phyloP scores from a whole-genome alignment of 2,888 invertebrate species.

The Agrilus cyanescens region DNA sequence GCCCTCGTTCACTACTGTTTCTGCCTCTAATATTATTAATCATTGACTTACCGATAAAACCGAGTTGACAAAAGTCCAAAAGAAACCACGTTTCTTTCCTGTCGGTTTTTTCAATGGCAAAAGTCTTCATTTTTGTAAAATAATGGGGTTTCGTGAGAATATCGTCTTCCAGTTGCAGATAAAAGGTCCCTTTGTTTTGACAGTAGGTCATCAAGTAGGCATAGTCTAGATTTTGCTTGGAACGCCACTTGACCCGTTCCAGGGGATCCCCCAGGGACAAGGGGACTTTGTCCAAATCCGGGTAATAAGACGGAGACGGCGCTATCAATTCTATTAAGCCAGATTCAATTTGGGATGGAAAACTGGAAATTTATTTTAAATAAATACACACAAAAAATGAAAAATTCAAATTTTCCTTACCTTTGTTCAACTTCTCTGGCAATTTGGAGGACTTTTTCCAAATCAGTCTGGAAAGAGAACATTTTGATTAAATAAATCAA shows the following conservation, averaged over 20 bases:
- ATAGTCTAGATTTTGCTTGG: constrained; percentile 91
- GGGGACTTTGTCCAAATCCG: constrained; percentile 64
- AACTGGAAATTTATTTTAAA: constrained; percentile 40
- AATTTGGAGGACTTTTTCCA: constrained; percentile 60
- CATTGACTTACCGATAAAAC: constrained; percentile 68
- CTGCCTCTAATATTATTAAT: not conserved
- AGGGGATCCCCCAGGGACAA: constrained; percentile 75
- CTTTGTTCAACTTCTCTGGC: constrained; percentile 63
- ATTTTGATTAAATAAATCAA: not conserved
- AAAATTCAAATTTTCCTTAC: constrained; percentile 40
- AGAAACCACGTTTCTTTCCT: constrained; percentile 77
- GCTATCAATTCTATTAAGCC: constrained; percentile 85
- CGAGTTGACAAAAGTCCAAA: constrained; percentile 85
- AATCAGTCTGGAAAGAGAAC: constrained; percentile 49
- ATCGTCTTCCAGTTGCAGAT: constrained; percentile 90
- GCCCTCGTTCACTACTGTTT: not conserved
- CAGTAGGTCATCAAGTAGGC: constrained; percentile 92
- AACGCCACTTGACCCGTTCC: constrained; percentile 80
- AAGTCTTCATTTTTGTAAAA: constrained; percentile 73
- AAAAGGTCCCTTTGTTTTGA: constrained; percentile 75
- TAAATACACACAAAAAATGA: constrained; percentile 9
- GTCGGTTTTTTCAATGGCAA: constrained; percentile 64
- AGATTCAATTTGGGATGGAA: constrained; percentile 57
- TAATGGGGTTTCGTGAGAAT: constrained; percentile 78
- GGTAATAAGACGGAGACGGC: constrained; percentile 77